phyloP scores from a whole-genome alignment of 2,113 vertebrate species.

The Pelobates fuscus region DNA sequence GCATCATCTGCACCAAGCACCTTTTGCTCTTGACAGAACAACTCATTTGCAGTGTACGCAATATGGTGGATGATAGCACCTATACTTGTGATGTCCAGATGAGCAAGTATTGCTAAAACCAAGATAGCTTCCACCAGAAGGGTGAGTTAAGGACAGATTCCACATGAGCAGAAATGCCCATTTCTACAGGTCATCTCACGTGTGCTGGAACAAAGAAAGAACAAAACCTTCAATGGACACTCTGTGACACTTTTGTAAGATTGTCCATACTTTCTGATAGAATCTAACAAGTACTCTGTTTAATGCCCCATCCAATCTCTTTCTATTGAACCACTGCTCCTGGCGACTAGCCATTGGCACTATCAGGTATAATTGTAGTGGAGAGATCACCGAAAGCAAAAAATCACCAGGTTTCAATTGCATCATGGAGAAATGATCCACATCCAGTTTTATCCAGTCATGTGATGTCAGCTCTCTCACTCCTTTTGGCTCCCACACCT shows the following conservation, averaged over 20 bases:
- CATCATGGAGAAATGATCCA: background rate
- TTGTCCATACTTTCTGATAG: constrained; percentile 95
- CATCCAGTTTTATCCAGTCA: constrained; percentile 70
- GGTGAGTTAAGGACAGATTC: constrained; percentile 90
- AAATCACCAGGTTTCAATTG: constrained; percentile 33
- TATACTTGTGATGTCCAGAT: constrained; percentile 85
- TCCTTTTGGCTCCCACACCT: constrained; percentile 83
- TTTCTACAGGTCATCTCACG: constrained; percentile 93
- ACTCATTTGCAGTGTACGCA: constrained; percentile 85
- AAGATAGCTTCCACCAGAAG: constrained; percentile 93
- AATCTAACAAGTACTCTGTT: constrained; percentile 95
- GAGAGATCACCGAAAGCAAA: constrained; percentile 63
- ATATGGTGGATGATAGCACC: constrained; percentile 90
- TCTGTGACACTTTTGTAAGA: constrained; percentile 96
- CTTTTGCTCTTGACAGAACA: constrained; percentile 92
- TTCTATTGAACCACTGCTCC: constrained; percentile 91
- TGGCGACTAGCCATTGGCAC: constrained; percentile 69
- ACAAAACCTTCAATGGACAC: constrained; percentile 94
- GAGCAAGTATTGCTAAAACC: constrained; percentile 91
- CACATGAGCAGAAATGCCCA: constrained; percentile 94
- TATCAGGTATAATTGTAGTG: constrained; percentile 53
- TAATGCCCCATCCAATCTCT: constrained; percentile 89
- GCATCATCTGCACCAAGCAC: constrained; percentile 84
- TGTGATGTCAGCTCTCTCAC: constrained; percentile 84
- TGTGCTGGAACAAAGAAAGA: constrained; percentile 92